phyloP scores from a whole-genome alignment of 2,888 invertebrate genomes.

The Pandemis heparana region DNA sequence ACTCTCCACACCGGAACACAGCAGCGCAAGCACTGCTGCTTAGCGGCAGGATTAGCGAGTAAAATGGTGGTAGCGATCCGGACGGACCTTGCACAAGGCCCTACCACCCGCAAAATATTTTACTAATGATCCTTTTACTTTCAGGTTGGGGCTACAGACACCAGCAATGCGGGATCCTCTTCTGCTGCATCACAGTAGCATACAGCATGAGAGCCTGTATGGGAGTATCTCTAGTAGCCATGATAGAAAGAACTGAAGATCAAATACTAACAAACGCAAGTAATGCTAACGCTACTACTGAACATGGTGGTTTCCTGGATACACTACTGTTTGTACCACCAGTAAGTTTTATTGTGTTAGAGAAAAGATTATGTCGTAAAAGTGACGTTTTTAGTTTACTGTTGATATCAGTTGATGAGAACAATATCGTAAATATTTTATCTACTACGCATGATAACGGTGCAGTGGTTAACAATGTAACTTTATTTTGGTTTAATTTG shows the following conservation, averaged over 20 bases:
- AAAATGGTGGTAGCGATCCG: too few species aligned
- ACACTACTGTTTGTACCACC: constrained; percentile 16
- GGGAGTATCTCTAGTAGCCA: constrained; percentile 88
- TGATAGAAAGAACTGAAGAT: constrained; percentile 65
- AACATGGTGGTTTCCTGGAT: constrained; percentile 21
- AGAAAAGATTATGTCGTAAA: background rate
- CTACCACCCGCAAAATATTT: too few species aligned
- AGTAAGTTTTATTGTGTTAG: constrained; percentile 16
- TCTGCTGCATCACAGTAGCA: constrained; percentile 84
- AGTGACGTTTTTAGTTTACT: background rate
- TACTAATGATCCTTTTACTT: constrained; percentile 34
- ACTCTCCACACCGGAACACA: too few species aligned
- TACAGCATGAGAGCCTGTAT: constrained; percentile 88
- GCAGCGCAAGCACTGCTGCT: too few species aligned
- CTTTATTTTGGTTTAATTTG: background rate
- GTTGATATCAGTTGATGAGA: background rate
- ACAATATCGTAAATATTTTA: background rate
- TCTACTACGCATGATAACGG: background rate
- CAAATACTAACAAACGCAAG: constrained; percentile 6
- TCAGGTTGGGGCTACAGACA: constrained; percentile 81
- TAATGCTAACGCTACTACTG: constrained; percentile 2
- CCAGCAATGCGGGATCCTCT: constrained; percentile 85
- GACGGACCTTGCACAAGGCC: too few species aligned
- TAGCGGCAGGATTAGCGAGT: too few species aligned
- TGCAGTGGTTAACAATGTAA: background rate